Conservation (phyloP, 2,888 invertebrate genomes). For the Julus scanicus region DNA sequence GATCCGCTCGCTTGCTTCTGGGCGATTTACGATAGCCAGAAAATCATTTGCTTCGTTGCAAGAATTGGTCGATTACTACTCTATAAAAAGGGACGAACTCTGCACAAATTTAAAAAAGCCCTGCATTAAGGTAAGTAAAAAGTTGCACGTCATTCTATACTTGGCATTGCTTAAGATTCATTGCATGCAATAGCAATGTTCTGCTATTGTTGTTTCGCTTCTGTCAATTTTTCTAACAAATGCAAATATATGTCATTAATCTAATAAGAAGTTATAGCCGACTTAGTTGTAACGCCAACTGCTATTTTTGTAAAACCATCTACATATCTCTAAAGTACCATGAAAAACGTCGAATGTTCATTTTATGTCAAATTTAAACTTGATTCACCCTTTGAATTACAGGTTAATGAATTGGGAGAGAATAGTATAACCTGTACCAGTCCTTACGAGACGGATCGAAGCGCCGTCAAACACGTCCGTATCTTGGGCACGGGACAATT, state of each 20-base stretch:
- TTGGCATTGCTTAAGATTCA: too few relatives aligned
- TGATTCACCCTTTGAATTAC: background rate
- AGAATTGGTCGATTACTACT: slow-evolving; percentile 97
- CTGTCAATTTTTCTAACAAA: too few relatives aligned
- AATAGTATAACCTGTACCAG: background rate
- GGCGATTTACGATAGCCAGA: slow-evolving; percentile 33
- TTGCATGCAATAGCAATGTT: too few relatives aligned
- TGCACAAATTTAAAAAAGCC: slow-evolving; percentile 86
- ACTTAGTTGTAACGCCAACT: too few relatives aligned
- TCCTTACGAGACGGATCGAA: slow-evolving; percentile 98
- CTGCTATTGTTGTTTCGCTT: too few relatives aligned
- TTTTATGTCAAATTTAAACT: too few relatives aligned
- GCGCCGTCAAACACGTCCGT: slow-evolving; percentile 94
- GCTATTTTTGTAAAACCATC: too few relatives aligned
- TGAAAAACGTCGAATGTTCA: too few relatives aligned
- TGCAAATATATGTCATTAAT: too few relatives aligned
- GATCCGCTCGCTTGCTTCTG: slow-evolving; percentile 73
- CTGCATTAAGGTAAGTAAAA: slow-evolving; percentile 62
- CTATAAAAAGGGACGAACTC: slow-evolving; percentile 96
- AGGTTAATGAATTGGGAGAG: background rate
- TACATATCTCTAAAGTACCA: too few relatives aligned
- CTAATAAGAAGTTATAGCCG: too few relatives aligned
- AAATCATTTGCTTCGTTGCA: slow-evolving; percentile 70
- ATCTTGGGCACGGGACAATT: slow-evolving; percentile 99
- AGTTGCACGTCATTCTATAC: background rate